phyloP scores from a whole-genome alignment of 2,888 invertebrate species.

The Sylvicola cinctus region DNA sequence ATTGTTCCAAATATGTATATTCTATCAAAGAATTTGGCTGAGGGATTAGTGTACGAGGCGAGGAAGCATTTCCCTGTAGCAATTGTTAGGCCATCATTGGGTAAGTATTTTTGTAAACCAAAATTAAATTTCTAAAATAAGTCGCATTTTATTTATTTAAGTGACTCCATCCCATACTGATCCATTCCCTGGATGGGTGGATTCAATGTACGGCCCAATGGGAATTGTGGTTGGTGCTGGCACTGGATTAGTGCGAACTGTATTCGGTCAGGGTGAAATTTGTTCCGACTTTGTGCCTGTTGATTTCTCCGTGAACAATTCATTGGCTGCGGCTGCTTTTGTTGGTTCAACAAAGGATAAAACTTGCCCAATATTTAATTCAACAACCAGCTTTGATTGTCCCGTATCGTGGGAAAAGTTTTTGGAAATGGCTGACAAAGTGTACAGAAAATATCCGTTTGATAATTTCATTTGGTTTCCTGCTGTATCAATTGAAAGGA shows the following conservation, averaged over 20 bases:
- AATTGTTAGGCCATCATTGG: conserved; percentile 33
- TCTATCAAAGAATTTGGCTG: conserved; percentile 33
- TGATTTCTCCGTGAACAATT: conserved; percentile 29
- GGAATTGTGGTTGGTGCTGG: conserved; percentile 19
- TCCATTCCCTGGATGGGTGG: conserved; percentile 27
- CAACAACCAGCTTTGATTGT: conserved; percentile 31
- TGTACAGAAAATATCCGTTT: conserved; percentile 23
- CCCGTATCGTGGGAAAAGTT: conserved; percentile 33
- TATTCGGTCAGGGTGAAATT: conserved; percentile 25
- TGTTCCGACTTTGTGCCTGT: conserved; percentile 33
- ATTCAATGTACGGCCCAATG: conserved; percentile 33
- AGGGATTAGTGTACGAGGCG: conserved; percentile 25
- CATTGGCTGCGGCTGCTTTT: conserved; percentile 23
- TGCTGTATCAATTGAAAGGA: conserved; percentile 16
- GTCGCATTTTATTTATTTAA: too few species aligned
- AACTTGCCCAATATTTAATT: conserved; percentile 28
- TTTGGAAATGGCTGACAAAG: conserved; percentile 14
- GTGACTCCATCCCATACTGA: conserved; percentile 10
- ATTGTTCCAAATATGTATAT: conserved; percentile 34
- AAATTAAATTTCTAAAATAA: background rate
- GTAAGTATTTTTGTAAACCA: conserved; percentile 12
- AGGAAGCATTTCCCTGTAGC: conserved; percentile 26
- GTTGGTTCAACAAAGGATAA: conserved; percentile 21
- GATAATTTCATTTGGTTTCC: conserved; percentile 27
- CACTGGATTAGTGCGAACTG: conserved; percentile 29